phyloP scores from a whole-genome alignment of 1,140 invertebrate genomes.

The Phymorhynchus buccinoides region DNA sequence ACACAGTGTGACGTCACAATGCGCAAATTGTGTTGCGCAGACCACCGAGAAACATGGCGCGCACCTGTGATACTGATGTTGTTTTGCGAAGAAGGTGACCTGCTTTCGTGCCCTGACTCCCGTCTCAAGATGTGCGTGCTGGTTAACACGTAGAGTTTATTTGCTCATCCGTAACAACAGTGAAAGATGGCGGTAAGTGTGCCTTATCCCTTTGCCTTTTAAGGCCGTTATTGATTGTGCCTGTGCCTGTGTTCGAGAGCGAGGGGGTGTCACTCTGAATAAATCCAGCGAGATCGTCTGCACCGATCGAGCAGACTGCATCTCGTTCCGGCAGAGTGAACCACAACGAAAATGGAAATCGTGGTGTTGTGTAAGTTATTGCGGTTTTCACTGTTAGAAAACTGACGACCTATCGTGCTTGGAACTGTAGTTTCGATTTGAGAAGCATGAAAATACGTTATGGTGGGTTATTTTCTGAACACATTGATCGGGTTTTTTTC shows the following conservation, averaged over 20 bases:
- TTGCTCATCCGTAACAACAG: conserved; percentile 22
- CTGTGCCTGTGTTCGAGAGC: not conserved
- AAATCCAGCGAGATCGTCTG: conserved; percentile 38
- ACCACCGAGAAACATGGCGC: conserved; percentile 39
- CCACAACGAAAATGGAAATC: too few relatives aligned
- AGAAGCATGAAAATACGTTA: not conserved
- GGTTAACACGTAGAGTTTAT: conserved; percentile 23
- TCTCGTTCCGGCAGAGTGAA: conserved; percentile 35
- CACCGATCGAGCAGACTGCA: conserved; percentile 34
- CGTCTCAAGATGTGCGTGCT: conserved; percentile 28
- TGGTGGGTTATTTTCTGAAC: conserved; percentile 1
- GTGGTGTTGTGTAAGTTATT: too few relatives aligned
- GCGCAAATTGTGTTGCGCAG: conserved; percentile 42
- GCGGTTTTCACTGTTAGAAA: not conserved
- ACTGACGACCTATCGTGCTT: not conserved
- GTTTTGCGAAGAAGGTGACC: conserved; percentile 40
- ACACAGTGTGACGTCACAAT: conserved; percentile 40
- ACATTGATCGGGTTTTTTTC: too few relatives aligned
- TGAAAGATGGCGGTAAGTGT: conserved; percentile 36
- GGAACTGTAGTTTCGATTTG: conserved; percentile 31
- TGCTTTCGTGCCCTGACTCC: conserved; percentile 23
- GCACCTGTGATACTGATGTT: conserved; percentile 40
- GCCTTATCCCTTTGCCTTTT: conserved; percentile 9
- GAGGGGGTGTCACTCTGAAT: conserved; percentile 43
- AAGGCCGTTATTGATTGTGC: conserved; percentile 2